A percentile compares a stretch with the other conserved stretches of the same genome.
These are phyloP conservation scores for Tenodera sinensis DNA, from an alignment of 2,888 invertebrate species.

Conservation along the genomic window DNA sequence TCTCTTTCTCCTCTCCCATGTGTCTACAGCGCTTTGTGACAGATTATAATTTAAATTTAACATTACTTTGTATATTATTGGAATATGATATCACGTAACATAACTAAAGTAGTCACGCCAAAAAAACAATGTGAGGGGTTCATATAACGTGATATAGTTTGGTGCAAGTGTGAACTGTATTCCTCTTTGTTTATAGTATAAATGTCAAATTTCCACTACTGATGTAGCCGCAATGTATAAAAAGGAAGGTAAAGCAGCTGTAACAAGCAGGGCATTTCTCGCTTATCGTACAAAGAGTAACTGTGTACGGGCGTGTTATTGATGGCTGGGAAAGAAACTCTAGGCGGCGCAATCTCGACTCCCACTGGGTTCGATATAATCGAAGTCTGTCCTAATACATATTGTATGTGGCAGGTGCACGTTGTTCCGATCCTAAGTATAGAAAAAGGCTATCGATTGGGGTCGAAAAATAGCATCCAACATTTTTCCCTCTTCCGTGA, in stretches of 20 bases:
- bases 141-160: no score
- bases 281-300: not conserved
- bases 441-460: not conserved
- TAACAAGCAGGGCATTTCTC: not conserved
- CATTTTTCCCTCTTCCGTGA: not conserved
- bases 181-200: no score
- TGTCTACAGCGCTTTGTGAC: no score
- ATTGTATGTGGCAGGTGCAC: conserved; percentile 12
- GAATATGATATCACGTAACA: no score
- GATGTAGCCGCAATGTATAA: not conserved
- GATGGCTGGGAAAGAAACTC: not conserved
- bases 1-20: no score
- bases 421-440: not conserved
- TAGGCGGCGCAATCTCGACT: not conserved
- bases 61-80: no score
- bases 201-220: not conserved
- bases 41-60: no score
- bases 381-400: conserved; percentile 18
- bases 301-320: not conserved
- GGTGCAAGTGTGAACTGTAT: no score
- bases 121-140: no score
- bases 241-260: not conserved
- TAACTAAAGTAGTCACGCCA: no score
- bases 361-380: conserved; percentile 10
- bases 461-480: not conserved